Conservation (phyloP, 2,797 vertebrate genomes). For the Lemur catta region DNA sequence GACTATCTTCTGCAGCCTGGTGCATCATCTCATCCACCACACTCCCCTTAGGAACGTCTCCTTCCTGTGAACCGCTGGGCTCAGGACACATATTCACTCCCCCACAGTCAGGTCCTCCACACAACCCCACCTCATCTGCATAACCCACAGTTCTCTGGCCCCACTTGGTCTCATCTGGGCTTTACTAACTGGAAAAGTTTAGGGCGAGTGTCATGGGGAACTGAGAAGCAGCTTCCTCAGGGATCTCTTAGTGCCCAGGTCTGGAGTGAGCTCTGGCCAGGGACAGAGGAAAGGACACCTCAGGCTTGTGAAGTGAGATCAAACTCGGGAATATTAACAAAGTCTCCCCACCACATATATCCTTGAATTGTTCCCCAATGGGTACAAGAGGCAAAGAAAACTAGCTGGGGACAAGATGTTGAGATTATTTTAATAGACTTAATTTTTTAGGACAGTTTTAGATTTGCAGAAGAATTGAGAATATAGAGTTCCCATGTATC, state of each 20-base stretch:
- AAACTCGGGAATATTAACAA: background rate
- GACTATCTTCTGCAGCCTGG: background rate
- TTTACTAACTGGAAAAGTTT: background rate
- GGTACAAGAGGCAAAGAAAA: background rate
- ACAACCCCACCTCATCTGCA: background rate
- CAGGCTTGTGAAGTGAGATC: background rate
- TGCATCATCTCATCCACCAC: rapidly evolving
- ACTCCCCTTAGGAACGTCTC: background rate
- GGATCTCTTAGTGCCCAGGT: background rate
- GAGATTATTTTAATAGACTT: background rate
- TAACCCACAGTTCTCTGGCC: background rate
- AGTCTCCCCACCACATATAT: background rate
- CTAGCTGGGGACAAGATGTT: background rate
- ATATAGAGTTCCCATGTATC: background rate
- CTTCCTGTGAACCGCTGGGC: background rate
- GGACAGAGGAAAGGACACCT: background rate
- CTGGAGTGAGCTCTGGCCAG: background rate
- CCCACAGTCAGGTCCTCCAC: background rate
- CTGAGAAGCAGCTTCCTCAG: background rate
- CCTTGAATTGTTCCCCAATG: background rate
- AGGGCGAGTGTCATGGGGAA: background rate
- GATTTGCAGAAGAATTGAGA: background rate
- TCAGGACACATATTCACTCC: background rate
- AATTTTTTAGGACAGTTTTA: background rate
- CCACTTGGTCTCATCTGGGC: background rate